A percentile compares a stretch with the other conserved stretches of the same genome.
phyloP scores from a whole-genome alignment of 1,140 invertebrate species.

The Diorhabda carinulata region DNA sequence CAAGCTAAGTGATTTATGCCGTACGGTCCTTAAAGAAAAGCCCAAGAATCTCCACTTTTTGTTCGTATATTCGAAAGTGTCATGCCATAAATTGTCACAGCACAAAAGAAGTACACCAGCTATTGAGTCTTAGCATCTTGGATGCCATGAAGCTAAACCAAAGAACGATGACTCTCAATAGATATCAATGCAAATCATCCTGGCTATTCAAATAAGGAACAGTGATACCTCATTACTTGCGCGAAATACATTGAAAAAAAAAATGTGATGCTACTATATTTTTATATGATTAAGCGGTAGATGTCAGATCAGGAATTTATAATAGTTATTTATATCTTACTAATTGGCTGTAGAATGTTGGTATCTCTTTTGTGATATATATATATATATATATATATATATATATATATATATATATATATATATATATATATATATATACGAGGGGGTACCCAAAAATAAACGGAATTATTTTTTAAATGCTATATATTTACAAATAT shows the following conservation, averaged over 20 bases:
- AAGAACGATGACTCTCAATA: slow-evolving; percentile 8
- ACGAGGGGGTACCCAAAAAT: not conserved
- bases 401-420: slow-evolving; percentile 1
- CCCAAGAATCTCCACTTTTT: slow-evolving; percentile 44
- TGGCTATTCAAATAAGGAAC: slow-evolving; percentile 4
- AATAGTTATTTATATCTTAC: not conserved
- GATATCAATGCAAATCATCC: slow-evolving; percentile 20
- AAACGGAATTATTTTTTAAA: too few species aligned
- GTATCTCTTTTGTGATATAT: not conserved
- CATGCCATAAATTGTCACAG: slow-evolving; percentile 43
- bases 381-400: slow-evolving; percentile 3
- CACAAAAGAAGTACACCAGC: slow-evolving; percentile 31
- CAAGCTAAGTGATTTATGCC: slow-evolving; percentile 42
- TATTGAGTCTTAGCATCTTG: slow-evolving; percentile 32
- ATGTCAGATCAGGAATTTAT: not conserved
- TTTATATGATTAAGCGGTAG: not conserved
- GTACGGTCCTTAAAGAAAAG: slow-evolving; percentile 45
- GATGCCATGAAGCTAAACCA: slow-evolving; percentile 12
- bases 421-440: not conserved
- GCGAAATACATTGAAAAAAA: not conserved
- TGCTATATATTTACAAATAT: too few species aligned
- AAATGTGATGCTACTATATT: not conserved
- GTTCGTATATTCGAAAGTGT: slow-evolving; percentile 45
- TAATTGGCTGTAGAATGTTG: not conserved
- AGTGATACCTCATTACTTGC: slow-evolving; percentile 1